Percentiles rank a stretch among this genome's conserved stretches.
Evolutionary conservation across 1,140 invertebrate genomes (phyloP).

Genomic region (Scylla paramamosain): DNA sequence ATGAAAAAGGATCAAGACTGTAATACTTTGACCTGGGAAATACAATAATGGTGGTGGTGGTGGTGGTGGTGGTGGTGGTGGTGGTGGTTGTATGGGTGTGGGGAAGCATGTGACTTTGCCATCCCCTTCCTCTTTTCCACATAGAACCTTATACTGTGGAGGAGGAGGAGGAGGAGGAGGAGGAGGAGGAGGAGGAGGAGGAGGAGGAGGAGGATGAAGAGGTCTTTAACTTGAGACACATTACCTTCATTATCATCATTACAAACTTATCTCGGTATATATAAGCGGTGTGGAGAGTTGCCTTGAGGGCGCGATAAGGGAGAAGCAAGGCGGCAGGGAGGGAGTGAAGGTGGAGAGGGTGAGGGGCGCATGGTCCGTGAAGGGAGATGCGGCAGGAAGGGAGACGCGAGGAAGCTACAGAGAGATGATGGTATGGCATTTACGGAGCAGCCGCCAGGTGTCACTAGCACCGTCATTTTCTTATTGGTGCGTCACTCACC

Average conservation of each 20-base stretch:
- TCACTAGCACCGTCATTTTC: too few species aligned
- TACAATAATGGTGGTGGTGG: too few species aligned
- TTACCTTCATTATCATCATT: constrained; percentile 14
- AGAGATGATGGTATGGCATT: too few species aligned
- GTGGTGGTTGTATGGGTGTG: too few species aligned
- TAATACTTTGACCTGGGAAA: too few species aligned
- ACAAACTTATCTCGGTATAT: not conserved
- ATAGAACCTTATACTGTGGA: too few species aligned
- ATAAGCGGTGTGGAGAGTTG: not conserved
- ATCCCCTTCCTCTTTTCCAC: too few species aligned
- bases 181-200: not conserved
- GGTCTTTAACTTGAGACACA: not conserved
- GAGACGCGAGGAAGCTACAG: too few species aligned
- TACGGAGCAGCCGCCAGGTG: too few species aligned
- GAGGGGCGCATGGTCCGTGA: not conserved
- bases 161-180: constrained; percentile 3
- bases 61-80: too few species aligned
- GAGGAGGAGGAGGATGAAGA: not conserved
- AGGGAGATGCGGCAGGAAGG: not conserved
- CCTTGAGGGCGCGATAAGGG: not conserved
- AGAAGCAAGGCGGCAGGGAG: not conserved
- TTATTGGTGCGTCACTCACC: too few species aligned
- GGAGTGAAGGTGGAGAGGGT: not conserved
- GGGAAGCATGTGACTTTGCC: too few species aligned
- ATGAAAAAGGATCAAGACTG: not conserved